Base-by-base conservation (phyloP, 53 echinoderm and acorn worm species). In the Actinopyga echinites region DNA sequence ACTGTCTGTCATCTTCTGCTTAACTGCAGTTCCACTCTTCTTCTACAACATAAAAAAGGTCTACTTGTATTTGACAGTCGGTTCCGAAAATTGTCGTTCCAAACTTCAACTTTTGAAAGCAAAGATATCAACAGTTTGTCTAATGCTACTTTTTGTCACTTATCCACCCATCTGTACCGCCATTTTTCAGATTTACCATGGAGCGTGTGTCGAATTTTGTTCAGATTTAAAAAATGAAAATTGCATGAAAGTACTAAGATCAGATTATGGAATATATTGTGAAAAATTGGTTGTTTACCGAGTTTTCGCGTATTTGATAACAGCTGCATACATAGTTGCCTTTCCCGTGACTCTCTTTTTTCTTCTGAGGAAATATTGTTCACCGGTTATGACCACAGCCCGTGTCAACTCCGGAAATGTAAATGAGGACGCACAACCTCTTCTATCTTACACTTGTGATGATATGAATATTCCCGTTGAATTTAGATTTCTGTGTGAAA, bases 191-290 rank as follows among this genome's bases (percentile, higher is more conserved):
- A 37, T 91, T 1, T 58, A 87, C 38, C 87, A 87, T 6, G 15
- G 69, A 5, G 68, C 83, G 5, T 91, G 91, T 69, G 42, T 87
- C 3, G 13, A 36, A 7, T 91, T 87, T 52, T 61, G 79, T 44
- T n/a, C 87, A 19, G 86, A 83, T 52, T 84, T 87, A 26, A n/a
- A 66, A 25, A 19, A 68, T 12, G 11, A 9, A 4, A 8, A 24
- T 5, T 44, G 33, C 19, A 35, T 33, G 25, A 43, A 32, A 15
- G 40, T 82, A 30, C 52, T 87, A 29, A 36, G 87, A 33, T 83
- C 79, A 20, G 87, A 91, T 42, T 91, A 78, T 79, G 77, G 69
- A 29, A 68, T 87, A 25, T 43, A 69, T 25, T 91, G 91, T 77
- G 30, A 71, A 30, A 36, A 30, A 2, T 22, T 26, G 36, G 24